phyloP scores from a whole-genome alignment of 35 echinoderm and acorn worm species.

The Heliocidaris tuberculata region DNA sequence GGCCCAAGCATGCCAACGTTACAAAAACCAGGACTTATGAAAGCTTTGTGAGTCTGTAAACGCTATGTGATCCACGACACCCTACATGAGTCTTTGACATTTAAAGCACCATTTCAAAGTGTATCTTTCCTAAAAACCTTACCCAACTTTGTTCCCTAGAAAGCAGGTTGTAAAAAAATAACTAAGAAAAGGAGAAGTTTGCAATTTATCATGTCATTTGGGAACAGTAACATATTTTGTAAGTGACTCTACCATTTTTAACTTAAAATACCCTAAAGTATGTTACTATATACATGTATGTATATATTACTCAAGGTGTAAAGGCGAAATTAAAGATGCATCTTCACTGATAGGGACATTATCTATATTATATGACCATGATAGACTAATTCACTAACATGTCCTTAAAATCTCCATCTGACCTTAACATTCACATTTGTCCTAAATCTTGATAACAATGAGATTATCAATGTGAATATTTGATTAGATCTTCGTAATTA shows the following conservation, averaged over 20 bases:
- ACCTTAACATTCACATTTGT: too few species aligned
- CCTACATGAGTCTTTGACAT: background rate
- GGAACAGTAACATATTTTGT: too few species aligned
- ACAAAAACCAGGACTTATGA: too few species aligned
- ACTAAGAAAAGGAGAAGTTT: background rate
- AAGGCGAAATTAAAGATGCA: background rate
- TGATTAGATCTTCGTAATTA: background rate
- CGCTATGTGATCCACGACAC: background rate
- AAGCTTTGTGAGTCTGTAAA: too few species aligned
- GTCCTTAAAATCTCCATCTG: too few species aligned
- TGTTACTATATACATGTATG: background rate
- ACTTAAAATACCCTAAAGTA: conserved; percentile 1
- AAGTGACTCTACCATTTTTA: background rate
- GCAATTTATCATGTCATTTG: too few species aligned
- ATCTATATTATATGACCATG: background rate
- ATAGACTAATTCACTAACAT: background rate
- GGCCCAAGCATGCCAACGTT: too few species aligned
- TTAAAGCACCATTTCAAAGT: background rate
- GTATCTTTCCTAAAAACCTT: background rate
- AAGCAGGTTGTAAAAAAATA: background rate
- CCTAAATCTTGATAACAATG: background rate
- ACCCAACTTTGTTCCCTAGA: background rate
- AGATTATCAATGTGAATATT: background rate
- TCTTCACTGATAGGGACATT: background rate
- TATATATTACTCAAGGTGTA: background rate